phyloP scores from a whole-genome alignment of 2,113 vertebrate species.

The Zosterops japonicus region DNA sequence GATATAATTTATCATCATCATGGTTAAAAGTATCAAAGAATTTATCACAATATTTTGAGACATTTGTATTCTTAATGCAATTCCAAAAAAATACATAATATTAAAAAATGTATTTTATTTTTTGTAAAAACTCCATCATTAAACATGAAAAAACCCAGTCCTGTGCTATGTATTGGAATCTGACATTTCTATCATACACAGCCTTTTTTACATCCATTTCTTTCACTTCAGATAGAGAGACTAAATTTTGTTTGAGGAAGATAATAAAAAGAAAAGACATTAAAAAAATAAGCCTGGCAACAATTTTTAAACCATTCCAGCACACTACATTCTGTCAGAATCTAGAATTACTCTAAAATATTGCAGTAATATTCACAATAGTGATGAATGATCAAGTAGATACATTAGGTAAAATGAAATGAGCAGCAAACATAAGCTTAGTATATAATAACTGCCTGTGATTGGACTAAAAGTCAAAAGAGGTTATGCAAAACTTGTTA shows the following conservation, averaged over 20 bases:
- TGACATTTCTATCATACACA: neutral
- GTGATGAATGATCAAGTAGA: neutral
- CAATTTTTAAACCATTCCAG: neutral
- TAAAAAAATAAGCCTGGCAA: neutral
- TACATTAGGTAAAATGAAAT: neutral
- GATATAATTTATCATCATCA: neutral
- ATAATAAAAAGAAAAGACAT: neutral
- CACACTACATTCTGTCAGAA: neutral
- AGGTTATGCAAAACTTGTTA: neutral
- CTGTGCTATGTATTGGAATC: neutral
- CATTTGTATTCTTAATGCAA: neutral
- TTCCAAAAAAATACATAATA: neutral
- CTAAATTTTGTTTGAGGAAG: neutral
- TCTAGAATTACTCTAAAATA: neutral
- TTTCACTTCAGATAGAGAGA: neutral
- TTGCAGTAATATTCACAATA: neutral
- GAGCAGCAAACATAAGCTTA: neutral
- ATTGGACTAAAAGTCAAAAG: neutral
- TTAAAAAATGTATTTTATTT: neutral
- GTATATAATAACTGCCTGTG: neutral
- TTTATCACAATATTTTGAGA: neutral
- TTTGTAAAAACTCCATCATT: neutral
- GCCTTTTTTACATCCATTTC: neutral
- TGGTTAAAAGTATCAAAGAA: neutral
- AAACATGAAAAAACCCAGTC: neutral